Evolutionary conservation across 2,797 vertebrate species (phyloP).

Genomic region (Pempheris klunzingeri): DNA sequence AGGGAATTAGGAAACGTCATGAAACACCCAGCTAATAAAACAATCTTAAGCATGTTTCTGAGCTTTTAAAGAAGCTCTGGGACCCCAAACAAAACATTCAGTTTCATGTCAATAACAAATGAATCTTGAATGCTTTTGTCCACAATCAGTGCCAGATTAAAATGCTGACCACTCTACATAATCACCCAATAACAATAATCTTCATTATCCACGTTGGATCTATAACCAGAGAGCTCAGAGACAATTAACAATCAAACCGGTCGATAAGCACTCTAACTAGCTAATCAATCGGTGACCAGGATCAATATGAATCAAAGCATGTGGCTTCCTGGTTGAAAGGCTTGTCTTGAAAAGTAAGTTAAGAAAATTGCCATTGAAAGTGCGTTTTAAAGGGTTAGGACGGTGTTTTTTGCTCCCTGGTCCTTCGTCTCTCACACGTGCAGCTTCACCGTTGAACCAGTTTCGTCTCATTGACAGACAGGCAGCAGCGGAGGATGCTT

Average conservation of each 20-base stretch:
- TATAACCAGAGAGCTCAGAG: conserved; percentile 23
- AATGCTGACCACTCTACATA: conserved; percentile 12
- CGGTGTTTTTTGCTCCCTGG: neutral
- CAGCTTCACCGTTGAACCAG: conserved; percentile 20
- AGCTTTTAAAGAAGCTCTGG: neutral
- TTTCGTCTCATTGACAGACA: conserved; percentile 43
- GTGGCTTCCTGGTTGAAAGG: conserved; percentile 3
- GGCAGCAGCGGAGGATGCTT: conserved; percentile 45
- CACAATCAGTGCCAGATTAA: neutral
- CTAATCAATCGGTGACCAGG: conserved; percentile 36
- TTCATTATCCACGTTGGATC: conserved; percentile 23
- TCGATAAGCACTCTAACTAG: conserved; percentile 18
- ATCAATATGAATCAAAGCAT: conserved; percentile 46
- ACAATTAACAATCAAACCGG: conserved; percentile 31
- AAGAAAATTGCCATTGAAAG: neutral
- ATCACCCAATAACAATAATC: conserved; percentile 15
- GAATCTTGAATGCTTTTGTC: neutral
- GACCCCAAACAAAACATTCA: neutral
- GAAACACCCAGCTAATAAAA: neutral
- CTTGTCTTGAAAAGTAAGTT: neutral
- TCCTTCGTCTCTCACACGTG: neutral
- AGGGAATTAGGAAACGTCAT: neutral
- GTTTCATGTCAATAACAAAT: neutral
- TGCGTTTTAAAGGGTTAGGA: neutral
- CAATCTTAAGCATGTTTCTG: neutral